These are phyloP conservation scores for Monomorium pharaonis DNA, from an alignment of 1,140 invertebrate genomes.

Conservation along the genomic window DNA sequence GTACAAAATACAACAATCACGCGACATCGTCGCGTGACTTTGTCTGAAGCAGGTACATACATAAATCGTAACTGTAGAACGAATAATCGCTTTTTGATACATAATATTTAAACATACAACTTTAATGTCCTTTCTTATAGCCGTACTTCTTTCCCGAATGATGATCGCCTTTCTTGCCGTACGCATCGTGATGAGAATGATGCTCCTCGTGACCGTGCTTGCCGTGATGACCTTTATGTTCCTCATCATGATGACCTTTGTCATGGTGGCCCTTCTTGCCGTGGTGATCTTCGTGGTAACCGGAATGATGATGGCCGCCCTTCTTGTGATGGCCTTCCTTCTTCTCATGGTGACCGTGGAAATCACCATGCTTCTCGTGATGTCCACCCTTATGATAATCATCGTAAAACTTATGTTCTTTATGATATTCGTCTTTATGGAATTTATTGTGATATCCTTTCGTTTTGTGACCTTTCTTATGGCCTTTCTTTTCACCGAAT, in stretches of 20 bases:
- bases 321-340: constrained; percentile 91
- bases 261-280: constrained; percentile 91
- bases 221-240: constrained; percentile 91
- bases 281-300: constrained; percentile 89
- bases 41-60: constrained; percentile 37
- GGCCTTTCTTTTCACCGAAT: constrained; percentile 91
- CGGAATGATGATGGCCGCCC: constrained; percentile 89
- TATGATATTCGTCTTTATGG: constrained; percentile 93
- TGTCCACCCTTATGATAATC: constrained; percentile 92
- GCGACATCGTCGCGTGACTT: background rate
- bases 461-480: constrained; percentile 91
- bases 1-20: constrained; percentile 25
- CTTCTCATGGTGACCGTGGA: constrained; percentile 89
- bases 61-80: constrained; percentile 10
- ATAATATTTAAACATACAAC: background rate
- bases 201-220: constrained; percentile 89
- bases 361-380: constrained; percentile 89
- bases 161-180: constrained; percentile 89
- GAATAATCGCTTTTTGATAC: constrained; percentile 13
- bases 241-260: constrained; percentile 92
- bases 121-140: constrained; percentile 65
- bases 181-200: constrained; percentile 87
- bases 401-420: constrained; percentile 94
- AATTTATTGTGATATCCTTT: constrained; percentile 92
- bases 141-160: constrained; percentile 88